These are phyloP conservation scores for Agriopis aurantiaria DNA, from an alignment of 2,888 invertebrate species.

Conservation along the genomic window DNA sequence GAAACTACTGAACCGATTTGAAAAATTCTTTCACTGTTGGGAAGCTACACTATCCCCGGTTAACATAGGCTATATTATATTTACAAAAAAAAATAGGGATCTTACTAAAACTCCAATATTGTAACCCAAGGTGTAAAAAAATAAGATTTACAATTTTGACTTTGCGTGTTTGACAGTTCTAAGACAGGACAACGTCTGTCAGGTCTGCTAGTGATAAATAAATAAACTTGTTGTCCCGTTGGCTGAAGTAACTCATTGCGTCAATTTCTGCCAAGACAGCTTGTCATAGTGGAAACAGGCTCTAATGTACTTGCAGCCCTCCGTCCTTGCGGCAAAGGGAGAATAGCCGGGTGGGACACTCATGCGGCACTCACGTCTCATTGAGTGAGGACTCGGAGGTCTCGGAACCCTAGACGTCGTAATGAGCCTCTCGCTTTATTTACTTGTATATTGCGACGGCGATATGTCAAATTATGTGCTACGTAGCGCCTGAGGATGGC, in stretches of 20 bases:
- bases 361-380: slow-evolving; percentile 59
- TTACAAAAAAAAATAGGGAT: too few species aligned
- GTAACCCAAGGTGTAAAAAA: too few species aligned
- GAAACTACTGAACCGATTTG: too few species aligned
- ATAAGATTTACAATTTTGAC: too few species aligned
- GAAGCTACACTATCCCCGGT: too few species aligned
- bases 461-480: slow-evolving; percentile 29
- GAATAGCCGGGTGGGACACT: slow-evolving; percentile 56
- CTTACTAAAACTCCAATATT: too few species aligned
- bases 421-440: slow-evolving; percentile 66
- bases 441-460: slow-evolving; percentile 40
- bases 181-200: too few species aligned
- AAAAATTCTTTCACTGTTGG: too few species aligned
- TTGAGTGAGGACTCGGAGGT: slow-evolving; percentile 68
- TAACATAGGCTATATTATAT: too few species aligned
- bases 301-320: slow-evolving; percentile 44
- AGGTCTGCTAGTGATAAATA: too few species aligned
- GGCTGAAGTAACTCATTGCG: not conserved
- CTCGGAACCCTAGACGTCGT: slow-evolving; percentile 65
- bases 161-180: too few species aligned
- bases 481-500: slow-evolving; percentile 12
- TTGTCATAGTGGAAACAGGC: not conserved
- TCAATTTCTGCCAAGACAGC: not conserved
- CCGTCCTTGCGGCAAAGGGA: slow-evolving; percentile 43
- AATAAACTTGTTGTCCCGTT: too few species aligned